Evolutionary conservation across 2,113 vertebrate genomes (phyloP).

Genomic region (Merops nubicus): DNA sequence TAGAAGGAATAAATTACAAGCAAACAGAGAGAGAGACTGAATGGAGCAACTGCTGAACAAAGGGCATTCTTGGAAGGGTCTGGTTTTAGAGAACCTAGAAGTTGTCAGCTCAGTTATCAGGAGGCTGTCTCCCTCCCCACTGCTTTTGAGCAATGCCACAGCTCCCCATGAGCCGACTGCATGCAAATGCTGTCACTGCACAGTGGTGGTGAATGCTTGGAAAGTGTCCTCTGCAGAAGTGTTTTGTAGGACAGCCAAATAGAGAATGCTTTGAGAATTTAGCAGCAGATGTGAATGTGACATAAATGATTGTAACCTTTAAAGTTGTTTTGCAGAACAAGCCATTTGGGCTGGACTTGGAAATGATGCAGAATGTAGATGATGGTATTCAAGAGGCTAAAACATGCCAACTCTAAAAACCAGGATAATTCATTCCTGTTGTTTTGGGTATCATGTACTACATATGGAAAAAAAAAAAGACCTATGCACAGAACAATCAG

Average conservation of each 20-base stretch:
- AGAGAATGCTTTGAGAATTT: not conserved
- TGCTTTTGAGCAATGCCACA: not conserved
- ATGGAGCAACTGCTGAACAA: slow-evolving; percentile 60
- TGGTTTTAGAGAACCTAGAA: slow-evolving; percentile 56
- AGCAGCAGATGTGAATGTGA: not conserved
- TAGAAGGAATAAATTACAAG: slow-evolving; percentile 70
- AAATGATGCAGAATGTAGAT: not conserved
- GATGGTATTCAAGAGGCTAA: not conserved
- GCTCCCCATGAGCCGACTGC: not conserved
- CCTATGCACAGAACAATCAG: not conserved
- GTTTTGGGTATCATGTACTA: not conserved
- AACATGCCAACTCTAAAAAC: not conserved
- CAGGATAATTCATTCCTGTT: slow-evolving; percentile 19
- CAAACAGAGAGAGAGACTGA: slow-evolving; percentile 61
- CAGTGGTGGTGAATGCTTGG: not conserved
- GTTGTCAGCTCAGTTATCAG: slow-evolving; percentile 50
- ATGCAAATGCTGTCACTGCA: not conserved
- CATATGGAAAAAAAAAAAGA: not conserved
- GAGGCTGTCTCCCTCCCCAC: not conserved
- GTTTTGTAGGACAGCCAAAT: not conserved
- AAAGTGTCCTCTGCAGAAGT: not conserved
- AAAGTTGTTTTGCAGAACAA: slow-evolving; percentile 11
- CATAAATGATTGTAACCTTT: slow-evolving; percentile 17
- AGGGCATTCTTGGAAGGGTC: slow-evolving; percentile 63
- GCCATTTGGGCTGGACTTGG: not conserved